Percentiles rank a stretch among this genome's conserved stretches.
phyloP scores from a whole-genome alignment of 2,888 invertebrate genomes.

The Allolobophora icterica region DNA sequence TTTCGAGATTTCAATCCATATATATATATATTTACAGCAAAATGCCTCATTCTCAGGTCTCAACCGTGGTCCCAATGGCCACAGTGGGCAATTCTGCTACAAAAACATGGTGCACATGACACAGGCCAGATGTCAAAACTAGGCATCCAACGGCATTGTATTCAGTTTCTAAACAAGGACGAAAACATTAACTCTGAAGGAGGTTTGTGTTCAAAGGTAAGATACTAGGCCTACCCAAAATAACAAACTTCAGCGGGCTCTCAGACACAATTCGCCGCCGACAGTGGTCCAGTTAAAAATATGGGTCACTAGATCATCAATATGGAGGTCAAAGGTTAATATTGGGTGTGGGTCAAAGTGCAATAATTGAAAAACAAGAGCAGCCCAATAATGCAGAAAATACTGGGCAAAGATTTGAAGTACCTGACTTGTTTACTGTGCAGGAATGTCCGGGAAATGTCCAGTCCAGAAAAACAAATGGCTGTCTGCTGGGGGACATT shows the following conservation, averaged over 20 bases:
- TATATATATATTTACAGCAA: neutral
- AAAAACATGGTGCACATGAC: neutral
- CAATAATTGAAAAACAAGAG: conserved; percentile 8
- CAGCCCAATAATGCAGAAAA: neutral
- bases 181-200: neutral
- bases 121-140: neutral
- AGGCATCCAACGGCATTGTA: neutral
- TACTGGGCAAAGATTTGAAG: neutral
- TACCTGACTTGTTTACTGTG: neutral
- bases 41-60: neutral
- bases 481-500: too few relatives aligned
- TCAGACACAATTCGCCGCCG: neutral
- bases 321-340: neutral
- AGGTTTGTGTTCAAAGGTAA: neutral
- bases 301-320: neutral
- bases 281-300: conserved; percentile 14
- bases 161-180: neutral
- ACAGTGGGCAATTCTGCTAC: neutral
- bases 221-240: neutral
- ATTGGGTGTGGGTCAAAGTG: neutral
- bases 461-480: neutral
- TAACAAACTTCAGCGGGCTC: neutral
- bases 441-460: neutral
- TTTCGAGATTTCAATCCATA: neutral
- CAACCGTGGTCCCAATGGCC: neutral